Base-by-base conservation (phyloP, 2,888 invertebrate genomes). In the Drosophila percnosoma region DNA sequence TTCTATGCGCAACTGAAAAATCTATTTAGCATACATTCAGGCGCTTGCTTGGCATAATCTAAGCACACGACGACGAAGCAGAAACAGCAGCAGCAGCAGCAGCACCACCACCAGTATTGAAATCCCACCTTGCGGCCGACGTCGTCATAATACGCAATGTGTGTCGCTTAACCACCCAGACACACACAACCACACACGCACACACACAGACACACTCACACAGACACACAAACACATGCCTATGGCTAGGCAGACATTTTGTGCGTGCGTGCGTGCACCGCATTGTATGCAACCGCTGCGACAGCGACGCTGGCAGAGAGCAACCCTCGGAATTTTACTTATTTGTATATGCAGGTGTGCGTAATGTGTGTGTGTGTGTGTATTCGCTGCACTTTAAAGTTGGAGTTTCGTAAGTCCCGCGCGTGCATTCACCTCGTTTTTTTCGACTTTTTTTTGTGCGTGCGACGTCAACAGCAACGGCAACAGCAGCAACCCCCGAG, bases 361-460 rank as follows among this genome's bases (percentile, higher is more conserved):
- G 87, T 78, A 68, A 59, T 66, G 31, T 48, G 54, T 57, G 60
- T 71, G 69, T 74, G 54, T 68, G 68, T 52, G 45, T 52, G 65
- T 52, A 70, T 73, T 87, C 78, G 74, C 77, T 90, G 89, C 89
- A 90, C 83, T 87, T 87, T 90, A 90, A 87, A 87, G 87, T 87
- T 86, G 71, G 89, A 88, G 87, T 90, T 91, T 91, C 82, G 82
- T 86, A 91, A 90, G 90, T 88, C 83, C 86, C 84, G 89, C 82
- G 90, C 84, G 92, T 92, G 86, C 92, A 90, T 92, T 92, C 91
- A 92, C 92, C 92, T 91, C 91, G 90, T 78, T 82, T 89, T 80
- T 85, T 87, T 83, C 80, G 84, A 83, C 85, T 75, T 83, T 83
- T 88, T 71, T 90, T 71, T 80, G 87, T 89, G 89, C 87, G 87